A percentile compares a stretch with the other conserved stretches of the same genome.
phyloP scores from a whole-genome alignment of 2,797 vertebrate species.

The Linurgus olivaceus region DNA sequence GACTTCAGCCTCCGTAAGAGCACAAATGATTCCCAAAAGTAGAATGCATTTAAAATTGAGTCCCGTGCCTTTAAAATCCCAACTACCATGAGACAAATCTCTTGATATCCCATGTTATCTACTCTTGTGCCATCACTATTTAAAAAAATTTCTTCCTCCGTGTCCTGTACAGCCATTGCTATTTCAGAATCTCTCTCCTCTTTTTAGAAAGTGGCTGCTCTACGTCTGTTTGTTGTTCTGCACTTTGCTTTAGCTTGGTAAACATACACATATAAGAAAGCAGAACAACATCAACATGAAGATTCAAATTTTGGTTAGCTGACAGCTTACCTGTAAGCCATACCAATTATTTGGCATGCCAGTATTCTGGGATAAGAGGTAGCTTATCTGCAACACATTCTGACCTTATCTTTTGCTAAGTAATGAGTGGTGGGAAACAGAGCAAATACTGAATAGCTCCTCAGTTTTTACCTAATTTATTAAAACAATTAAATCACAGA shows the following conservation, averaged over 20 bases:
- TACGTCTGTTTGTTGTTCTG: neutral
- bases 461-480: neutral
- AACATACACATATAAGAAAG: neutral
- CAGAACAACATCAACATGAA: neutral
- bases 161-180: neutral
- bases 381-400: neutral
- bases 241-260: slow-evolving; percentile 1
- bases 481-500: neutral
- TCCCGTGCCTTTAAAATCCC: neutral
- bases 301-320: neutral
- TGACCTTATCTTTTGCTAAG: neutral
- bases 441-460: neutral
- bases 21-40: neutral
- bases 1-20: neutral
- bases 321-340: neutral
- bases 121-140: neutral
- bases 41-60: neutral
- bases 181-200: slow-evolving; percentile 7
- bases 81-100: neutral
- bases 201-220: neutral
- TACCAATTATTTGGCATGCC: neutral
- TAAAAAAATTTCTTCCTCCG: neutral
- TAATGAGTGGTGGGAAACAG: neutral
- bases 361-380: neutral
- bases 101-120: neutral